These are phyloP conservation scores for Germaria angustata DNA, from an alignment of 2,888 invertebrate species.

Conservation along the genomic window DNA sequence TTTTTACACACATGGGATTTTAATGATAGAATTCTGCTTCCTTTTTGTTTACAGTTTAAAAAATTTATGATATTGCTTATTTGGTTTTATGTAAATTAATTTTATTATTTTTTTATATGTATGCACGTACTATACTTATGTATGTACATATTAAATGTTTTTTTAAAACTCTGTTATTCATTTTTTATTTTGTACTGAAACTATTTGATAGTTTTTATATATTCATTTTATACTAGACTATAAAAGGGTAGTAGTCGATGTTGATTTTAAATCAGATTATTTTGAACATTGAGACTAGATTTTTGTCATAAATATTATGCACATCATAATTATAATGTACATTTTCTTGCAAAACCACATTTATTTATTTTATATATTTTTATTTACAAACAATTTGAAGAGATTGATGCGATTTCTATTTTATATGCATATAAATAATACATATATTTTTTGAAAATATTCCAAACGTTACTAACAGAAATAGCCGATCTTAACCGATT, in stretches of 20 bases:
- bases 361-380: background rate
- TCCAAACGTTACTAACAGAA: constrained; percentile 31
- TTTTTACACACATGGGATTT: constrained; percentile 34
- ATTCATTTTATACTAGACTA: background rate
- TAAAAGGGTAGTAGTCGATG: constrained; percentile 12
- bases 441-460: constrained; percentile 19
- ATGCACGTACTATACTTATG: background rate
- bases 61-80: constrained; percentile 24
- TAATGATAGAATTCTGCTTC: background rate
- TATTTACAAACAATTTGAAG: constrained; percentile 4
- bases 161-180: background rate
- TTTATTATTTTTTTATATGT: background rate
- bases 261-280: constrained; percentile 50
- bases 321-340: no score
- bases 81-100: constrained; percentile 9
- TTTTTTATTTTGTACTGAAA: background rate
- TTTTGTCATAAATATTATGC: background rate
- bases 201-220: background rate
- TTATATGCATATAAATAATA: background rate
- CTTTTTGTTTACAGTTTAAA: background rate
- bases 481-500: constrained; percentile 48
- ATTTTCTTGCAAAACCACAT: background rate
- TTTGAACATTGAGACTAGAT: constrained; percentile 57
- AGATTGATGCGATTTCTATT: background rate
- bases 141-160: background rate